Percentiles rank a stretch among this genome's conserved stretches.
These are phyloP conservation scores for Synergus japonicus DNA, from an alignment of 2,888 invertebrate species.

Conservation along the genomic window DNA sequence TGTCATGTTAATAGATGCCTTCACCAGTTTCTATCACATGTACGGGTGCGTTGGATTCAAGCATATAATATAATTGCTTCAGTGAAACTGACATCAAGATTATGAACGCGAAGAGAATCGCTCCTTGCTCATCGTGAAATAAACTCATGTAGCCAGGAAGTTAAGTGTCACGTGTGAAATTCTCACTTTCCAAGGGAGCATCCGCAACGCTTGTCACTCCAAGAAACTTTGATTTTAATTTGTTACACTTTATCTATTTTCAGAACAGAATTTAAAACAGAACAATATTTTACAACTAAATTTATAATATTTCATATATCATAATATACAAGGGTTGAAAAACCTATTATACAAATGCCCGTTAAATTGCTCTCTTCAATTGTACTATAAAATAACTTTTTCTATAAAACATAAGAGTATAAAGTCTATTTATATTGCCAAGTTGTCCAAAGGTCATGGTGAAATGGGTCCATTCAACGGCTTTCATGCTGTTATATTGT, in stretches of 20 bases:
- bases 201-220: background rate
- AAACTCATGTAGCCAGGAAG: constrained; percentile 21
- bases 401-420: background rate
- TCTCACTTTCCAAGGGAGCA: constrained; percentile 27
- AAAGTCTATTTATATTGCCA: background rate
- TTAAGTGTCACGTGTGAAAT: constrained; percentile 34
- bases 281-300: too few relatives aligned
- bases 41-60: constrained; percentile 21
- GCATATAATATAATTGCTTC: constrained; percentile 17
- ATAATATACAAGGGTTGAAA: too few relatives aligned
- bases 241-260: background rate
- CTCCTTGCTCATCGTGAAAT: constrained; percentile 14
- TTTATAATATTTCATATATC: too few relatives aligned
- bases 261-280: too few relatives aligned
- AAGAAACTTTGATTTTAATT: background rate
- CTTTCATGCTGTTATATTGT: constrained; percentile 16
- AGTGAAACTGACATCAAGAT: constrained; percentile 12
- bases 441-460: background rate
- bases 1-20: constrained; percentile 26
- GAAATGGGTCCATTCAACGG: background rate
- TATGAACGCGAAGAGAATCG: background rate
- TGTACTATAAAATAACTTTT: background rate
- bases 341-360: too few relatives aligned
- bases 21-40: background rate
- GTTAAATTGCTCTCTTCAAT: too few relatives aligned